Evolutionary conservation across 2,888 invertebrate genomes (phyloP).

Genomic region (Idaea biselata): DNA sequence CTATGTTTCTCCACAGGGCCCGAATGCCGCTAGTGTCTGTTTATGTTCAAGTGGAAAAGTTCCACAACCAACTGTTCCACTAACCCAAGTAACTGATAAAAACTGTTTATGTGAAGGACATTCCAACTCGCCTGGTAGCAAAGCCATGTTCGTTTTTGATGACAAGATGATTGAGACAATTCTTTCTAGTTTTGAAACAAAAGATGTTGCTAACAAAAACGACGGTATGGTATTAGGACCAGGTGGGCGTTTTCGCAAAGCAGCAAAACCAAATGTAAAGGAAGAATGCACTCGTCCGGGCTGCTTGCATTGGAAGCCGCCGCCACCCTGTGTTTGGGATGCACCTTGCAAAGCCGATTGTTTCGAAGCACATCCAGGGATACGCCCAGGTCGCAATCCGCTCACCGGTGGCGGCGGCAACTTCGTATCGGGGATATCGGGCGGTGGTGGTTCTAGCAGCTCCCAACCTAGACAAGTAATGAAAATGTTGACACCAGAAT

Average conservation of each 20-base stretch:
- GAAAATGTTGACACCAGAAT: slow-evolving; percentile 53
- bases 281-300: slow-evolving; percentile 61
- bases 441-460: slow-evolving; percentile 7
- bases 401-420: slow-evolving; percentile 34
- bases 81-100: slow-evolving; percentile 15
- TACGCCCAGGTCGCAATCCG: slow-evolving; percentile 55
- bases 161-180: slow-evolving; percentile 50
- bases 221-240: slow-evolving; percentile 36
- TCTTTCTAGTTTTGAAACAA: slow-evolving; percentile 47
- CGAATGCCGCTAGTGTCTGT: slow-evolving; percentile 24
- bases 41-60: slow-evolving; percentile 24
- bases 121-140: slow-evolving; percentile 24
- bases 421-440: slow-evolving; percentile 12
- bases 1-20: slow-evolving; percentile 24
- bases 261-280: slow-evolving; percentile 34
- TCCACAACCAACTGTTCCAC: slow-evolving; percentile 11
- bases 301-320: slow-evolving; percentile 66
- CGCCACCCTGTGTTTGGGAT: slow-evolving; percentile 67
- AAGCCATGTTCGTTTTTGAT: slow-evolving; percentile 48
- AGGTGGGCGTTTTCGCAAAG: slow-evolving; percentile 43
- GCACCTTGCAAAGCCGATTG: slow-evolving; percentile 70
- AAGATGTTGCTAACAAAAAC: slow-evolving; percentile 38
- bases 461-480: slow-evolving; percentile 35
- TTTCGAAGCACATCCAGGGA: slow-evolving; percentile 57
- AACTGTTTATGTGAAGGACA: slow-evolving; percentile 37